Base-by-base conservation (phyloP, 2,113 vertebrate species). In the Nesoenas mayeri region DNA sequence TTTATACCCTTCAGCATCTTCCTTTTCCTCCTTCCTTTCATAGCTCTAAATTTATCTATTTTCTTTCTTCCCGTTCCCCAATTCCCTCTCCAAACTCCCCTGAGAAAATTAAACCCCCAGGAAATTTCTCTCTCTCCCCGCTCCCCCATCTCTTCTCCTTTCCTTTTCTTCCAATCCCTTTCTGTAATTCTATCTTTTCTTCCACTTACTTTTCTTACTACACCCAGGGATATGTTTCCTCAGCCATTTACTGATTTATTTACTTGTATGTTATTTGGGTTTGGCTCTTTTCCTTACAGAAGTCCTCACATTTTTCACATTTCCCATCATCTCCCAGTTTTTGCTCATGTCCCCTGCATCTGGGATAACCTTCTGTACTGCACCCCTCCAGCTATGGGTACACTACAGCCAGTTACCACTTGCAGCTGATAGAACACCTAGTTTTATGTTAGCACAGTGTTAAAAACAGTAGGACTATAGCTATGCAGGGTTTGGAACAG, bases 161-260 rank as follows among this genome's bases (percentile, higher is more conserved):
- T 34, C 15, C 10, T 51, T 48, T 11, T 34, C 47, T 61, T 79
- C 15, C 38, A 62, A 44, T 50, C 18, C 21, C 66, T 42, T 80
- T 62, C 57, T 62, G 29, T 70, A 74, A 31, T 67, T 67, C 32
- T 34, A 25, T 26, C 6, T 10, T 79, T 66, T 56, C 26, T 88
- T 82, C 31, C 85, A 56, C 4, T 86, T 88, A 56, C 4, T 86
- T 66, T 71, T 60, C 29, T 44, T 69, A 66, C 22, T 78, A n/a
- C 29, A 60, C 10, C 7, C 0, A 3, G 34, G 17, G 32, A 84
- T 71, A 32, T 5, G 22, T 83, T 95, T 87, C 56, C 78, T 86
- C 66, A 62, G 70, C 38, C 56, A 65, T 28, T 94, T 85, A 80
- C 79, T 38, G n/a, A 62, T 93, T 71, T 93, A 71, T 93, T 95